Conservation (phyloP, 2,797 vertebrate species). For the Selene dorsalis region DNA sequence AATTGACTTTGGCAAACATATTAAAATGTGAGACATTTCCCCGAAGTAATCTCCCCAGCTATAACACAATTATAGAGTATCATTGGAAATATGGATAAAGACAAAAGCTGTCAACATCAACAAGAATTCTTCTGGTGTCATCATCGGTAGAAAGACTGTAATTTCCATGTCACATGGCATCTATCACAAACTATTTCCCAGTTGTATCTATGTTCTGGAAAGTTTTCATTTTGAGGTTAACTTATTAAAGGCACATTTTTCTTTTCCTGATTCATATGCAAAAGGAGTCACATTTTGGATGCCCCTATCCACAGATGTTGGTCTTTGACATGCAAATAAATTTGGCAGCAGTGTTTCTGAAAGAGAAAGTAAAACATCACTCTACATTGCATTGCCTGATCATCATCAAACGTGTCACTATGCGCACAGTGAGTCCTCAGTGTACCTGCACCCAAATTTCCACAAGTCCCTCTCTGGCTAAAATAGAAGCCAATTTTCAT, state of each 20-base stretch:
- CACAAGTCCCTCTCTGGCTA: not conserved
- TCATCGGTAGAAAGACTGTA: not conserved
- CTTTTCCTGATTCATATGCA: conserved; percentile 12
- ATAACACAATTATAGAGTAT: not conserved
- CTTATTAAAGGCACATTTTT: conserved; percentile 17
- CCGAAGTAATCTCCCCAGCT: not conserved
- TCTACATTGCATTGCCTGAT: not conserved
- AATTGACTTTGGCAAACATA: conserved; percentile 7
- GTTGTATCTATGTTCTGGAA: not conserved
- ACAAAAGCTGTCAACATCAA: not conserved
- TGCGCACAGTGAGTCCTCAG: not conserved
- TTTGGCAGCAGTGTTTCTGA: conserved; percentile 13
- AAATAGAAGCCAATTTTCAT: not conserved
- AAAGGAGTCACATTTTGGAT: conserved; percentile 11
- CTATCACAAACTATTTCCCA: not conserved
- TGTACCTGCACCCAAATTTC: not conserved
- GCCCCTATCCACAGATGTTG: conserved; percentile 9
- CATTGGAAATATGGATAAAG: not conserved
- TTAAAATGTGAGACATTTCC: not conserved
- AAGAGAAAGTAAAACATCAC: conserved; percentile 6
- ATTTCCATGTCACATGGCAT: conserved; percentile 6
- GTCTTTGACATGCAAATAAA: conserved; percentile 33
- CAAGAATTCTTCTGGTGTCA: not conserved
- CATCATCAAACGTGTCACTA: conserved; percentile 1
- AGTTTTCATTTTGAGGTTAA: conserved; percentile 4